These are phyloP conservation scores for Ophioninae sp. DNA, from an alignment of 2,888 invertebrate genomes.

Conservation along the genomic window DNA sequence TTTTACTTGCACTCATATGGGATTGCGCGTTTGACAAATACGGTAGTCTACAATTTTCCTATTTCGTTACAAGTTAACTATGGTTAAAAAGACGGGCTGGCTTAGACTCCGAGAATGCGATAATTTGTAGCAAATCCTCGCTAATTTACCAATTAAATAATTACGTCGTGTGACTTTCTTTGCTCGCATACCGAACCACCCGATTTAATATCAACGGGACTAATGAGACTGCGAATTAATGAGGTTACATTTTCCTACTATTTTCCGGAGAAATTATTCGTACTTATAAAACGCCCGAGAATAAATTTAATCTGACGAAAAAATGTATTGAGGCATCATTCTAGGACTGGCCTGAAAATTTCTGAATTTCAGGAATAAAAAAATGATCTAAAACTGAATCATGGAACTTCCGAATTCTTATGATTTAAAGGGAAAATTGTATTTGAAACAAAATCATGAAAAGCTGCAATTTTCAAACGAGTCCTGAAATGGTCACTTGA, in stretches of 20 bases:
- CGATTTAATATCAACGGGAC: background rate
- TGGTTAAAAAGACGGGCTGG: background rate
- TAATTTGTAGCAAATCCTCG: constrained; percentile 44
- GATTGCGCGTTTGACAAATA: background rate
- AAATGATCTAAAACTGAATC: too few relatives aligned
- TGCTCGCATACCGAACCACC: constrained; percentile 18
- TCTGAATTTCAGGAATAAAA: too few relatives aligned
- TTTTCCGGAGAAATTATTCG: too few relatives aligned
- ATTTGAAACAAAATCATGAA: too few relatives aligned
- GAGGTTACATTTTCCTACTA: background rate
- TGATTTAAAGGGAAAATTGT: too few relatives aligned
- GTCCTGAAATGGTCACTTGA: too few relatives aligned
- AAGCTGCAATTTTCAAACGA: too few relatives aligned
- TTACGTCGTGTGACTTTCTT: constrained; percentile 30
- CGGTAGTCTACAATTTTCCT: constrained; percentile 15
- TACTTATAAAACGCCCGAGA: too few relatives aligned
- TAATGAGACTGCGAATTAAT: constrained; percentile 5
- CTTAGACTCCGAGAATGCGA: constrained; percentile 26
- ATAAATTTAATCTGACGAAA: too few relatives aligned
- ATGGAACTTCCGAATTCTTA: too few relatives aligned
- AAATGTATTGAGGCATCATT: too few relatives aligned
- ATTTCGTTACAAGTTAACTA: constrained; percentile 6
- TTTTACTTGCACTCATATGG: constrained; percentile 30
- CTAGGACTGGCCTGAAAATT: too few relatives aligned
- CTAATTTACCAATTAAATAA: constrained; percentile 58